Base-by-base conservation (phyloP, 1,140 invertebrate genomes). In the Cotesia chilonis region DNA sequence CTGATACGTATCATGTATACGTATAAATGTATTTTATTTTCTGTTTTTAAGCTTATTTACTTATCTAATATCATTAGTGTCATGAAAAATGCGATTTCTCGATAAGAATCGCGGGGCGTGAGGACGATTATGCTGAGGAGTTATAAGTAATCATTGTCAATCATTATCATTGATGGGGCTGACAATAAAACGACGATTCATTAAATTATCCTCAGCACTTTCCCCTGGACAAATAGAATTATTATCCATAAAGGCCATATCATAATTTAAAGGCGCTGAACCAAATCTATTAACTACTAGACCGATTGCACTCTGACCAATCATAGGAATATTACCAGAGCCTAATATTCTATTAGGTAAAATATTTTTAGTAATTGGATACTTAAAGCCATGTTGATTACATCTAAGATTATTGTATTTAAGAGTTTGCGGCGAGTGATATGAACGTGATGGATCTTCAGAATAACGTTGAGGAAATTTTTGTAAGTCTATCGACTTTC, bases 231-330 rank as follows among this genome's bases (percentile, higher is more conserved):
- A 78, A 28, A 82, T 76, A 7, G 79, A 75, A 67, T 47, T 47
- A 47, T 77, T 82, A 4, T 81, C 81, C 4, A 72, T 67, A 12
- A 80, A 83, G 6, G 77, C 59, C 38, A 81, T 73, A 41, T 80
- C 75, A 54, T 74, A 74, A 68, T 82, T 82, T 17, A 85, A 64
- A n/a, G 84, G 80, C 54, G 76, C 80, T 35, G 85, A 82, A 63
- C 82, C 82, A 54, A 86, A 87, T 76, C 82, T 85, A 60, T 84
- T 86, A 20, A 85, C 80, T 4, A 85, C 81, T 38, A 87, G 76
- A 1, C 82, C 83, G 37, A 87, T 81, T 2, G 84, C 83, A 1
- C 79, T 79, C 54, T 85, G 83, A 4, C 82, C 83, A 35, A 85
- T 82, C 74, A 87, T 84, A 4, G 85, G 83, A 60, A 87, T 81